These are phyloP conservation scores for Actinemys pallida DNA, from an alignment of 2,113 vertebrate genomes.

Conservation along the genomic window DNA sequence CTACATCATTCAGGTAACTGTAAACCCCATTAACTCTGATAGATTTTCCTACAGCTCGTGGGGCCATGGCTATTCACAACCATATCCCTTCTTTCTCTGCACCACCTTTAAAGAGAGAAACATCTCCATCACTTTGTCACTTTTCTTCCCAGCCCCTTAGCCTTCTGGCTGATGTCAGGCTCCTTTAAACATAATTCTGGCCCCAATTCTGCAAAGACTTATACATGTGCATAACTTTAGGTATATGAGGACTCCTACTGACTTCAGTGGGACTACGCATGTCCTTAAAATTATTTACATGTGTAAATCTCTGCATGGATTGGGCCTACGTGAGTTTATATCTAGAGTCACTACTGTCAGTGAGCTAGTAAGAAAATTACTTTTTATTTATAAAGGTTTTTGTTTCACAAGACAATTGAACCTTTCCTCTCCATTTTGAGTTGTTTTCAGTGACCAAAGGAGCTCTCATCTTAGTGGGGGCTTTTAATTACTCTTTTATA, in stretches of 20 bases:
- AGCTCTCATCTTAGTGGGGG: constrained; percentile 1
- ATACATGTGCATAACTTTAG: neutral
- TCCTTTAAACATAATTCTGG: neutral
- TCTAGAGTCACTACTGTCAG: neutral
- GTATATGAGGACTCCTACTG: neutral
- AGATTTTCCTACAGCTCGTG: neutral
- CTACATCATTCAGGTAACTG: neutral
- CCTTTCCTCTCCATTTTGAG: neutral
- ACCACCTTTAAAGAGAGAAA: neutral
- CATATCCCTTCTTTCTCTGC: neutral
- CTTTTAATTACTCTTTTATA: constrained; percentile 17
- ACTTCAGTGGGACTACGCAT: neutral
- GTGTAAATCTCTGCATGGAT: neutral
- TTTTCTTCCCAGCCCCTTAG: neutral
- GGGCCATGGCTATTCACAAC: neutral
- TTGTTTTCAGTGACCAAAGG: constrained; percentile 16
- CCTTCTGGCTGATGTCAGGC: neutral
- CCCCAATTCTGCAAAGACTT: neutral
- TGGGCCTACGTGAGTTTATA: neutral
- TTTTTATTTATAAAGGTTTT: neutral
- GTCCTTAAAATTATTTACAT: neutral
- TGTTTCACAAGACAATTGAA: neutral
- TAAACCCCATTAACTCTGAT: neutral
- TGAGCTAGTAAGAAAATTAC: neutral
- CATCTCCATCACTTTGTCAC: neutral